Base-by-base conservation (phyloP, 1,140 invertebrate genomes). In the Diorhabda carinulata region DNA sequence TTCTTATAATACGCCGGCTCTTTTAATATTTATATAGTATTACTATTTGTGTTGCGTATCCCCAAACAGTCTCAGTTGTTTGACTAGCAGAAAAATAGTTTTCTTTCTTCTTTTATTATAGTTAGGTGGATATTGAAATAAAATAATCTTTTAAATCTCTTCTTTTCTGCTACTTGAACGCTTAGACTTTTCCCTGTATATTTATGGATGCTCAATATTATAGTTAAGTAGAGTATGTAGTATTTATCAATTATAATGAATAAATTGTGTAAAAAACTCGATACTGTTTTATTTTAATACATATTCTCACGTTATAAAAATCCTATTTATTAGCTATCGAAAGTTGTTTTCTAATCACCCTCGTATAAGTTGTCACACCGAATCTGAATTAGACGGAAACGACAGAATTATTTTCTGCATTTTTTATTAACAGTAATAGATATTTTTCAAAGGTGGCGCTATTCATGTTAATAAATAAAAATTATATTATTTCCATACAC, bases 181-280 rank as follows among this genome's bases (percentile, higher is more conserved):
- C 70, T 76, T 79, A 79, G 79, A 78, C 73, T 69, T 62, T 61
- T 72, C 72, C 73, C 77, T 81, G 79, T 81, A 81, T 80, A 81
- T 80, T 81, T 76, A 75, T 68, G 78, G 78, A 81, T 81, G 79
- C 79, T 81, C 79, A 81, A 80, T 79, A 79, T 80, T 77, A 74
- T 78, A 70, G 72, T 73, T 78, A 78, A 77, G 73, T 80, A 78
- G 76, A 75, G 69, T 78, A 80, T 79, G 78, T 81, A 81, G 78
- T 81, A 80, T 80, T 81, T 81, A 81, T 80, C 78, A 71, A 78
- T 78, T 76, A 76, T 72, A 77, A 74, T 76, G 72, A 79, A 80
- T 78, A 77, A 78, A 79, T 77, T 77, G 77, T 81, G 70, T 82
- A 82, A 78, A 78, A 70, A 64, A 70, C 62, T 62, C 45, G 25